These are phyloP conservation scores for Drosophila pallidifrons DNA, from an alignment of 1,140 invertebrate species.

Conservation along the genomic window DNA sequence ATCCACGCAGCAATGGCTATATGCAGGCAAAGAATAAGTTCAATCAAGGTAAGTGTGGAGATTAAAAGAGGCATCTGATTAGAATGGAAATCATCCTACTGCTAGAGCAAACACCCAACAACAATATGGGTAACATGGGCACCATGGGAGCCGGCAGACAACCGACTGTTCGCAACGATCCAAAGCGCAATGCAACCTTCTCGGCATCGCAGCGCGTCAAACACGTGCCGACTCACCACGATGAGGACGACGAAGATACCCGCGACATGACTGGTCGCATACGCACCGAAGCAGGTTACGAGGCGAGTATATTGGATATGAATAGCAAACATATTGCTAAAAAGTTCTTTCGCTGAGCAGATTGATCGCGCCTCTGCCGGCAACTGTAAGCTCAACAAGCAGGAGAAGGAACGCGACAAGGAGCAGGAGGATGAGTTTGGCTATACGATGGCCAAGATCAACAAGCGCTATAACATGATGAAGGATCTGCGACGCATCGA, in stretches of 20 bases:
- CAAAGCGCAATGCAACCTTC: slow-evolving; percentile 61
- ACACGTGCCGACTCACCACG: slow-evolving; percentile 77
- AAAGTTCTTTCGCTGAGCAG: slow-evolving; percentile 85
- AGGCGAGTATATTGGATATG: slow-evolving; percentile 85
- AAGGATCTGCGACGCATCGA: slow-evolving; percentile 90
- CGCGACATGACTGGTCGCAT: slow-evolving; percentile 92
- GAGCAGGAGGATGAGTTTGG: slow-evolving; percentile 96
- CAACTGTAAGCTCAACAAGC: slow-evolving; percentile 91
- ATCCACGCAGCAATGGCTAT: slow-evolving; percentile 75
- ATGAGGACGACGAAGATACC: slow-evolving; percentile 90
- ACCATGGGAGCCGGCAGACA: slow-evolving; percentile 45
- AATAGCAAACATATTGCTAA: not conserved
- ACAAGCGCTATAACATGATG: slow-evolving; percentile 94
- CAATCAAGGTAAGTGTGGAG: slow-evolving; percentile 48
- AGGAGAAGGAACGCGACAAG: slow-evolving; percentile 91
- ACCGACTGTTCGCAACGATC: slow-evolving; percentile 53
- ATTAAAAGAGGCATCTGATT: not conserved
- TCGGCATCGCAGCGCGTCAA: slow-evolving; percentile 76
- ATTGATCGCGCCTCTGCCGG: slow-evolving; percentile 95
- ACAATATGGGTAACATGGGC: slow-evolving; percentile 27
- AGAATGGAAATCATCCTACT: not conserved
- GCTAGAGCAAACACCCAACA: slow-evolving; percentile 55
- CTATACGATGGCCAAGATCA: slow-evolving; percentile 95
- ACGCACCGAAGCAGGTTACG: slow-evolving; percentile 90
- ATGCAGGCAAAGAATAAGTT: slow-evolving; percentile 77